These are phyloP conservation scores for Oceanodroma leucorhoa DNA, from an alignment of 2,797 vertebrate genomes.

Conservation along the genomic window DNA sequence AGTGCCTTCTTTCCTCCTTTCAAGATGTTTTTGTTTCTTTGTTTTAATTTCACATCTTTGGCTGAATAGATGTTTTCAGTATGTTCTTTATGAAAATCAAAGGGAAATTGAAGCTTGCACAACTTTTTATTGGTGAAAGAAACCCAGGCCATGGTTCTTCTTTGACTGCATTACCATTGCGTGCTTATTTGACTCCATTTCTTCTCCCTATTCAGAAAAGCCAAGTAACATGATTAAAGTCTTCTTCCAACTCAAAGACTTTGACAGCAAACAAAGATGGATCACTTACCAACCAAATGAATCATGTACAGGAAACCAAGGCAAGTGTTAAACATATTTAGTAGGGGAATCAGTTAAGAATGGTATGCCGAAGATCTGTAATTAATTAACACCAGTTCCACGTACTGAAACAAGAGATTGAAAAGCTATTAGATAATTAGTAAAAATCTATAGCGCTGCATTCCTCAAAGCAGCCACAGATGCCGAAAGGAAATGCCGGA, in stretches of 20 bases:
- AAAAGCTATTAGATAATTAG: constrained; percentile 47
- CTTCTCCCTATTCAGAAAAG: constrained; percentile 13
- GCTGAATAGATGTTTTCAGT: constrained; percentile 23
- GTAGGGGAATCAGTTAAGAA: constrained; percentile 44
- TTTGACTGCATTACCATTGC: background rate
- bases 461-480: constrained; percentile 28
- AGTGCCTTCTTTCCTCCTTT: constrained; percentile 47
- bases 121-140: constrained; percentile 29
- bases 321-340: constrained; percentile 57
- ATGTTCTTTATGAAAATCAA: constrained; percentile 37
- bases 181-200: constrained; percentile 25
- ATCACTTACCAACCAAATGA: constrained; percentile 17
- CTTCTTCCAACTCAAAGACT: constrained; percentile 28
- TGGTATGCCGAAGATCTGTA: constrained; percentile 15
- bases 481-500: background rate
- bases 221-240: constrained; percentile 33
- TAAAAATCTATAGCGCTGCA: constrained; percentile 26
- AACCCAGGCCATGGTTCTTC: background rate
- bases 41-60: constrained; percentile 43
- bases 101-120: constrained; percentile 31
- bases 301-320: constrained; percentile 63
- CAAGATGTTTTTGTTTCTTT: constrained; percentile 48
- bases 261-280: constrained; percentile 49
- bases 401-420: constrained; percentile 8
- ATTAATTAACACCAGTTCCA: constrained; percentile 40